phyloP scores from a whole-genome alignment of 30 jellyfish, hydroid and myxozoan species.

The Pelagia noctiluca region DNA sequence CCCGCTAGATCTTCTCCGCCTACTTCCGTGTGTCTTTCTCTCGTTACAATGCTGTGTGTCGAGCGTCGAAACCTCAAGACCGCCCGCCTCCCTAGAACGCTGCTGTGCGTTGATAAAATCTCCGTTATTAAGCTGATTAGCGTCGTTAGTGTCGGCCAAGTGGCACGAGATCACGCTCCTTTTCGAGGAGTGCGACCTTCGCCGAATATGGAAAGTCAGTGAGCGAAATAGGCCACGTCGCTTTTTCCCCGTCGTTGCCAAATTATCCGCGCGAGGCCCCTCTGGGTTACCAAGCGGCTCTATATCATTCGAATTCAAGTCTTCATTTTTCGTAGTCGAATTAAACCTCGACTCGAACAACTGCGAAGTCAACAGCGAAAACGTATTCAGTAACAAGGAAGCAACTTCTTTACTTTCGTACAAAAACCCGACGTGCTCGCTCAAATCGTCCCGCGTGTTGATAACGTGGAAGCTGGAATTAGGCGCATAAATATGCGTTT shows the following conservation, averaged over 20 bases:
- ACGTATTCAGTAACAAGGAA: conserved; percentile 56
- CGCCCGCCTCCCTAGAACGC: too few species aligned
- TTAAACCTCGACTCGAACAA: background rate
- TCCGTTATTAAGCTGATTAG: background rate
- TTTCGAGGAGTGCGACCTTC: too few species aligned
- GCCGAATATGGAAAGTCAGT: too few species aligned
- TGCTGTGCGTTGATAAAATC: too few species aligned
- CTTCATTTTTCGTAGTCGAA: background rate
- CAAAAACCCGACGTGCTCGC: conserved; percentile 85
- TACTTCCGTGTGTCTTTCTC: background rate
- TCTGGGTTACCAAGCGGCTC: too few species aligned
- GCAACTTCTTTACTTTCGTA: conserved; percentile 80
- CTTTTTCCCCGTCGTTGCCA: too few species aligned
- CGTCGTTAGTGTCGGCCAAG: conserved; percentile 5
- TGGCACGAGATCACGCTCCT: too few species aligned
- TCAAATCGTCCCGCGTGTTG: conserved; percentile 55
- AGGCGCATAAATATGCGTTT: conserved; percentile 69
- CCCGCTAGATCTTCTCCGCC: conserved; percentile 19
- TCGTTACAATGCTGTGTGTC: background rate
- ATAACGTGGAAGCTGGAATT: conserved; percentile 73
- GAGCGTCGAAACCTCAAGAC: background rate
- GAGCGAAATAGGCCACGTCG: too few species aligned
- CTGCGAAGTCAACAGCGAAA: background rate
- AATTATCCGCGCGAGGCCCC: too few species aligned
- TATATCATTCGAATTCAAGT: too few species aligned